phyloP scores from a whole-genome alignment of 2,797 vertebrate species.

The Acanthornis magna region DNA sequence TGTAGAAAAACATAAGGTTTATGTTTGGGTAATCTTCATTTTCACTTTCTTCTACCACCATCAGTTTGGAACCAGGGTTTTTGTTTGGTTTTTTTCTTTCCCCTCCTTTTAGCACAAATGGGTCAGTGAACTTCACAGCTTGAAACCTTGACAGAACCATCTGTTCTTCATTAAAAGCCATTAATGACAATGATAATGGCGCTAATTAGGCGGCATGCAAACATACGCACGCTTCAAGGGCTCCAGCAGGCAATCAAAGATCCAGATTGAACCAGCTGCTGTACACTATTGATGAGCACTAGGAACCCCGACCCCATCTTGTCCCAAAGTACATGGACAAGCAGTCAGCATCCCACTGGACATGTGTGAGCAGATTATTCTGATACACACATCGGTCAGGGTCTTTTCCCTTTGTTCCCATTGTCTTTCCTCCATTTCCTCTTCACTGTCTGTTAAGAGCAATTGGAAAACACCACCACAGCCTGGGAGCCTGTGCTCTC shows the following conservation, averaged over 20 bases:
- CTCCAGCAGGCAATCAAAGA: constrained; percentile 46
- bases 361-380: background rate
- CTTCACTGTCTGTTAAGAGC: background rate
- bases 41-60: background rate
- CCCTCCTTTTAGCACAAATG: constrained; percentile 9
- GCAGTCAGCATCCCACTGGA: background rate
- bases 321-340: background rate
- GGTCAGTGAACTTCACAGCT: constrained; percentile 59
- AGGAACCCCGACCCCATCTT: background rate
- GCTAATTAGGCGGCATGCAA: constrained; percentile 66
- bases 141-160: constrained; percentile 51
- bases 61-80: background rate
- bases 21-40: background rate
- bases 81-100: background rate
- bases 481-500: background rate
- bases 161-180: constrained; percentile 70
- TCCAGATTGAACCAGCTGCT: constrained; percentile 45
- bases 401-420: background rate
- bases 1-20: background rate
- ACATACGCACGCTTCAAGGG: constrained; percentile 41
- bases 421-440: background rate
- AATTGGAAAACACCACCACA: background rate
- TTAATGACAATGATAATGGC: constrained; percentile 62
- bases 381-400: background rate
- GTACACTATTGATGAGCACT: background rate